Evolutionary conservation across 2,888 invertebrate species (phyloP), one percentile per base, ranked within the genome.

Genomic region (Prosopocoilus inquinatus): DNA sequence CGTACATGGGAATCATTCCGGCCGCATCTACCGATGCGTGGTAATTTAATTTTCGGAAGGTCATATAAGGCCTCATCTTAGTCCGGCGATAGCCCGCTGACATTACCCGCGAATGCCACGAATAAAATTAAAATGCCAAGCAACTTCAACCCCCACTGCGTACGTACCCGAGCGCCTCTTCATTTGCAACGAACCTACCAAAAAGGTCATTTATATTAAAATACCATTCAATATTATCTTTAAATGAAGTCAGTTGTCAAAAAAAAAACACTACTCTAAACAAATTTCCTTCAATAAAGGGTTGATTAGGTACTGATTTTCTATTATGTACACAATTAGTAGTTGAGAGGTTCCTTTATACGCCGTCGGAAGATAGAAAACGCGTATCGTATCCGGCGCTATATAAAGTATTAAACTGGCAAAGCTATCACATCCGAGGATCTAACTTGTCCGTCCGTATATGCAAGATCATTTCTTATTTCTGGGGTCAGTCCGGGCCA

Each of bases 41-140:
- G 5, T 12, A 13, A 38, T 38, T 38, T 38, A 38, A 38, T 38
- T 38, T 12, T 12, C 38, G 38, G 38, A 12, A 53, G 53, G 53
- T 57, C 53, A 49, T 49, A 45, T 47, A 45, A 16, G 46, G 51
- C 51, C 51, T 46, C 43, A 58, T 50, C 58, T 58, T 55, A 45
- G 53, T 53, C 54, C 54, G 44, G 38, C 11, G 9, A 49, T 58
- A 50, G 53, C 56, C 59, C 44, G 51, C 56, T 62, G 65, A 64
- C 65, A 65, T 64, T 65, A 58, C 49, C 57, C 49, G 55, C 51
- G 59, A 51, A 56, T 60, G 60, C 56, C 59, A 61, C 58, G 61
- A 62, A 56, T 64, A 63, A 61, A 64, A 64, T 62, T 63, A 63
- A 65, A 65, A 65, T 65, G 64, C 60, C 65, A 65, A 58, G 55